These are phyloP conservation scores for Drosophila dives DNA, from an alignment of 2,888 invertebrate species.

Conservation along the genomic window DNA sequence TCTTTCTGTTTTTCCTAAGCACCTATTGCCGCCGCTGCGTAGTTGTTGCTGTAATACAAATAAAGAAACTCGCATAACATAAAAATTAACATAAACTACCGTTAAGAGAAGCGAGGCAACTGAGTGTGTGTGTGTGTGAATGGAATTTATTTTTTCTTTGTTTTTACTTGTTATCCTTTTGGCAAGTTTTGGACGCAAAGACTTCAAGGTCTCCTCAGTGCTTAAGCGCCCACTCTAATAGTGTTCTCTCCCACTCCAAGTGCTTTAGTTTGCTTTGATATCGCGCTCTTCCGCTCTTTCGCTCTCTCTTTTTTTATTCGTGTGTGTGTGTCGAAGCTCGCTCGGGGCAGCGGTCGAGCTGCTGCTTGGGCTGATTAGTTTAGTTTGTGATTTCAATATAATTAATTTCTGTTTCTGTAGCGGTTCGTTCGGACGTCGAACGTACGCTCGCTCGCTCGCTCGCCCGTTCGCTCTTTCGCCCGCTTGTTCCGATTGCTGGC, in stretches of 20 bases:
- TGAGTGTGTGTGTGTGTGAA: conserved; percentile 11
- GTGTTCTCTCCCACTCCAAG: conserved; percentile 20
- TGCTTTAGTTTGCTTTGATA: conserved; percentile 13
- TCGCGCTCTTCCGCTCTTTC: conserved; percentile 6
- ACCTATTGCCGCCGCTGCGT: conserved; percentile 34
- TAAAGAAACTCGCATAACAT: conserved; percentile 16
- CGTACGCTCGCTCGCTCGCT: conserved; percentile 47
- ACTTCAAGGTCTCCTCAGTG: conserved; percentile 44
- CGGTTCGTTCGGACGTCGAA: conserved; percentile 74
- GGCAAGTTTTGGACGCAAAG: conserved; percentile 33
- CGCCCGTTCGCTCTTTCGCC: conserved; percentile 31
- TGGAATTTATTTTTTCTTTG: background rate
- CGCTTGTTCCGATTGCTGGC: conserved; percentile 31
- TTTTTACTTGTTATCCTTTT: conserved; percentile 46
- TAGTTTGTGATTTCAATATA: conserved; percentile 80
- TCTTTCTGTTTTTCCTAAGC: conserved; percentile 17
- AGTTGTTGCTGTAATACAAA: conserved; percentile 47
- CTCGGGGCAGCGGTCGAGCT: conserved; percentile 43
- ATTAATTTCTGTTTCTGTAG: conserved; percentile 78
- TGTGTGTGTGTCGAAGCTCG: conserved; percentile 40
- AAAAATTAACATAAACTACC: conserved; percentile 18
- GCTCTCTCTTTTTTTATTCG: background rate
- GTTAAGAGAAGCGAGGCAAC: background rate
- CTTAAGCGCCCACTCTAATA: conserved; percentile 13
- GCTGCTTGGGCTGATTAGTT: conserved; percentile 73